Conservation (phyloP, 2,797 vertebrate species). For the Poeciliopsis turneri region DNA sequence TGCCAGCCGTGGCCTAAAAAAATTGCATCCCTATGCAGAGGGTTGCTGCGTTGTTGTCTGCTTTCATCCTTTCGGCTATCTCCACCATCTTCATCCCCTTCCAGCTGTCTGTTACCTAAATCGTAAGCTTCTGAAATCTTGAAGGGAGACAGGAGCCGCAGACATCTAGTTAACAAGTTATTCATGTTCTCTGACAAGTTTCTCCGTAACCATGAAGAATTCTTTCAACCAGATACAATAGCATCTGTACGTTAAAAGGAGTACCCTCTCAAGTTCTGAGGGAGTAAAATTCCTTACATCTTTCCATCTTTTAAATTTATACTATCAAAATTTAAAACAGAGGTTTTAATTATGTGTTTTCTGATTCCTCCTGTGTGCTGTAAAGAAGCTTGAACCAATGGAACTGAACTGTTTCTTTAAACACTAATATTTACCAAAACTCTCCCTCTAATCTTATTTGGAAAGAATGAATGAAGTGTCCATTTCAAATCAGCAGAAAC, state of each 20-base stretch:
- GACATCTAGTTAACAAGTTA: constrained; percentile 52
- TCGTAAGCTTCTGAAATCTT: constrained; percentile 54
- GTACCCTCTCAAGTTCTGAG: constrained; percentile 10
- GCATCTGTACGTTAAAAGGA: constrained; percentile 16
- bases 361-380: constrained; percentile 24
- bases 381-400: constrained; percentile 18
- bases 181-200: constrained; percentile 34
- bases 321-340: constrained; percentile 22
- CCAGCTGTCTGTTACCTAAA: constrained; percentile 62
- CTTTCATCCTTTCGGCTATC: constrained; percentile 51
- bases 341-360: constrained; percentile 31
- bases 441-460: neutral
- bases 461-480: neutral
- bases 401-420: constrained; percentile 3
- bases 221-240: constrained; percentile 28
- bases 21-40: constrained; percentile 53
- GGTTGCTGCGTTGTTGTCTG: constrained; percentile 51
- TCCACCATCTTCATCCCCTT: constrained; percentile 55
- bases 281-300: constrained; percentile 3
- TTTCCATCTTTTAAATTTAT: constrained; percentile 28
- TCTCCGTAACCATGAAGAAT: constrained; percentile 18
- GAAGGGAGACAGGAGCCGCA: constrained; percentile 35
- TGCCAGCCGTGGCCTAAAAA: constrained; percentile 67
- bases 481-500: neutral
- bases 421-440: neutral